Conservation (phyloP, 2,113 vertebrate species). For the Microtus richardsoni region DNA sequence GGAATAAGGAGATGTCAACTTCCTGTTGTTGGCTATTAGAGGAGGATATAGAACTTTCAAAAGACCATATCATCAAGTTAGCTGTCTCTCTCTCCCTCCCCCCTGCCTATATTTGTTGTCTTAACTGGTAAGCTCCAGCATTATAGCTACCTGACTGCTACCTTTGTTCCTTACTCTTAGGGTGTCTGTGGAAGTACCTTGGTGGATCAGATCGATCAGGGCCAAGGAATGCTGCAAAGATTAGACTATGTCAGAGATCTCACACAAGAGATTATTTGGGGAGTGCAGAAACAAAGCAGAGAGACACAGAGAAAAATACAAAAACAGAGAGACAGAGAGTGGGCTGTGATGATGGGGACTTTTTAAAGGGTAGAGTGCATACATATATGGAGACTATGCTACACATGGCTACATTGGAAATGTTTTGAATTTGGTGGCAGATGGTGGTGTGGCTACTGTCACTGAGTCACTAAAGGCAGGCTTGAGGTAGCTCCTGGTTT, state of each 20-base stretch:
- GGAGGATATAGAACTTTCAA: not conserved
- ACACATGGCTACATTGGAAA: not conserved
- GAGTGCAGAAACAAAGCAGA: too few species aligned
- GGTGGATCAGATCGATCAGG: not conserved
- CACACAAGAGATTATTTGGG: not conserved
- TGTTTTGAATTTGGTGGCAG: not conserved
- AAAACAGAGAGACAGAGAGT: not conserved
- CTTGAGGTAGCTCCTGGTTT: not conserved
- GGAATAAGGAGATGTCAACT: not conserved
- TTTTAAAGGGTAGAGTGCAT: not conserved
- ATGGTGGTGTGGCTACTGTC: not conserved
- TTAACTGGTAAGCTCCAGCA: not conserved
- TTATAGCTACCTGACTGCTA: not conserved
- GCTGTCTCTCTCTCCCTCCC: not conserved
- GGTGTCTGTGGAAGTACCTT: not conserved
- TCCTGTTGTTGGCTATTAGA: not conserved
- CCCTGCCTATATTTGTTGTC: not conserved
- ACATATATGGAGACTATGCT: not conserved
- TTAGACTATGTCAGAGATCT: not conserved
- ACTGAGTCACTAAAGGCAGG: not conserved
- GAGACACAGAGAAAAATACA: not conserved
- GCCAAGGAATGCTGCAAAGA: not conserved
- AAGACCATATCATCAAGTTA: not conserved
- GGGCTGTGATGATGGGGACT: not conserved
- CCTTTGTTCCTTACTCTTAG: not conserved